Base-by-base conservation (phyloP, 2,888 invertebrate genomes). In the Plusia festucae region DNA sequence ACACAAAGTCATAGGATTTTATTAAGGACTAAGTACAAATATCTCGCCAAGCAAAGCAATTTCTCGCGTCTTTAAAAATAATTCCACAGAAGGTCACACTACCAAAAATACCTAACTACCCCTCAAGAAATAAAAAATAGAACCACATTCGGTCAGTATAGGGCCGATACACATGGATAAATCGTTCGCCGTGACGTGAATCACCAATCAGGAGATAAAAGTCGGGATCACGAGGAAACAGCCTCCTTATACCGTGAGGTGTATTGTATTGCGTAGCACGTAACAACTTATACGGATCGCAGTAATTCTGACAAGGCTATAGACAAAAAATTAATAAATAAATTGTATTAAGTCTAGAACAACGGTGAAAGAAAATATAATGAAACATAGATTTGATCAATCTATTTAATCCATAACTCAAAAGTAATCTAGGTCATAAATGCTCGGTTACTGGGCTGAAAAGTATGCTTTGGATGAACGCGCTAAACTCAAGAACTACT, bases 131-230 rank as follows among this genome's bases (percentile, higher is more conserved):
- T 49, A 49, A 49, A 74, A 81, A 78, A 62, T 20, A 61, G n/a
- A 53, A 13, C 34, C 62, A 44, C 59, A 60, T 53, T 57, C 62
- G 64, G 69, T 66, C 61, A 70, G 18, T 63, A 52, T 79, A 68
- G 78, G 70, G 76, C 76, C 82, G 82, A 82, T 82, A 83, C 82
- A 84, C 79, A 79, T 70, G 84, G 82, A 85, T 87, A 85, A 85
- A 87, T 86, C 82, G 83, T 67, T 68, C 60, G 49, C 65, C 88
- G 88, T 88, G 87, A 83, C 73, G 32, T 30, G 87, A 86, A 86
- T 88, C 61, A 53, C 30, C 53, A 63, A 73, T 58, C 9, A 24
- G 40, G 55, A 77, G 75, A 82, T 82, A 84, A 78, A 83, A 81
- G 75, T 85, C 78, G 53, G 58, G 78, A 78, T 76, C 68, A 71